Evolutionary conservation across 1,140 invertebrate genomes (phyloP).

Genomic region (Colletes latitarsis): DNA sequence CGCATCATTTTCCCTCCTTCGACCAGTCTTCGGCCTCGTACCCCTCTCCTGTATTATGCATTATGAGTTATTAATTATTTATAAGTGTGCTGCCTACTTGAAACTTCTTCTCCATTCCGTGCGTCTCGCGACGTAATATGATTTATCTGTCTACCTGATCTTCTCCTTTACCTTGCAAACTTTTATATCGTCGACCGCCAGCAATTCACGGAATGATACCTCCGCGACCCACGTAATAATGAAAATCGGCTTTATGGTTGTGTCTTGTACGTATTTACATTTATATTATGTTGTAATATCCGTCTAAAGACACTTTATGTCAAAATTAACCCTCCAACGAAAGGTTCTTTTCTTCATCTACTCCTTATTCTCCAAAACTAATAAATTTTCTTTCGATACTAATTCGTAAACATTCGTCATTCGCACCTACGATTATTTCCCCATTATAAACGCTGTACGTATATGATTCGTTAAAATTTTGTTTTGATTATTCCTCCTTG

Average conservation of each 20-base stretch:
- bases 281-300: conserved; percentile 16
- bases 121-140: conserved; percentile 17
- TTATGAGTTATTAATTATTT: conserved; percentile 59
- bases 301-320: background rate
- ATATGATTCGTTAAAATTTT: no score
- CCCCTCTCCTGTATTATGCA: conserved; percentile 47
- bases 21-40: background rate
- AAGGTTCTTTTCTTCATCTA: background rate
- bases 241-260: background rate
- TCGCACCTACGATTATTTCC: no score
- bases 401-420: no score
- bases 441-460: no score
- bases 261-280: conserved; percentile 10
- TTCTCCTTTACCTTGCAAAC: background rate
- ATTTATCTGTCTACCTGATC: conserved; percentile 18
- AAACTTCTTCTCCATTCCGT: background rate
- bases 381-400: no score
- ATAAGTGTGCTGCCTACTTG: conserved; percentile 39
- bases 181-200: conserved; percentile 16
- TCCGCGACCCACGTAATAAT: background rate
- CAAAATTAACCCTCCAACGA: background rate
- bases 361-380: no score
- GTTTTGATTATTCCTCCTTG: no score
- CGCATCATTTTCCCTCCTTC: conserved; percentile 23
- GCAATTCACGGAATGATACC: conserved; percentile 27